Evolutionary conservation across 2,888 invertebrate genomes (phyloP), one percentile per base, ranked within the genome.

Genomic region (Ochlodes sylvanus): DNA sequence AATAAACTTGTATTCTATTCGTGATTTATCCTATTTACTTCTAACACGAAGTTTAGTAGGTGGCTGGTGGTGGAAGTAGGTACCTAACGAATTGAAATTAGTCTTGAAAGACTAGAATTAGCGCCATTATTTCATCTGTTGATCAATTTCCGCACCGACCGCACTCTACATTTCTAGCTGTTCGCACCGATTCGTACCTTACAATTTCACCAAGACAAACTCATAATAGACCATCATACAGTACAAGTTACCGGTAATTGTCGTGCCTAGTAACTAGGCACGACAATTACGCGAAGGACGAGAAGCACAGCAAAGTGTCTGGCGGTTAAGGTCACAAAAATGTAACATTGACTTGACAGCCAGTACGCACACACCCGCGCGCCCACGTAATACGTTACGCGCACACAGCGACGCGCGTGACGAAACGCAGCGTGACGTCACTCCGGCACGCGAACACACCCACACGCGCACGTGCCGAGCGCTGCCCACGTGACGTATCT

Each of bases 271-370:
- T 58, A 41, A 60, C 34, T 60, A 66, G 58, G 34, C 61, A 71
- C 72, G 68, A 69, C 73, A 77, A 75, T 77, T 78, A 77, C 78
- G 75, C 77, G 76, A 87, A 89, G 83, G 84, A 88, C 85, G 50
- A 50, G 50, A 84, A 82, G 82, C 77, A 79, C 86, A 84, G 82
- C 79, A 74, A 80, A 84, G 86, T 75, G 74, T 72, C 75, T 82
- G 82, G 83, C 88, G 92, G 92, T 92, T 90, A 92, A 92, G 92
- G 92, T 92, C 92, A 92, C 89, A 90, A 92, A 92, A 92, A 90
- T 92, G 89, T 92, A 91, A 88, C 91, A 89, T 90, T 89, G 90
- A 83, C 83, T 83, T 83, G 87, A 86, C 84, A 84, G 81, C 80
- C 69, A 62, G 69, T 54, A 68, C 72, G 72, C 77, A 77, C 78